phyloP scores from a whole-genome alignment of 2,113 vertebrate species.

The Cacatua alba region DNA sequence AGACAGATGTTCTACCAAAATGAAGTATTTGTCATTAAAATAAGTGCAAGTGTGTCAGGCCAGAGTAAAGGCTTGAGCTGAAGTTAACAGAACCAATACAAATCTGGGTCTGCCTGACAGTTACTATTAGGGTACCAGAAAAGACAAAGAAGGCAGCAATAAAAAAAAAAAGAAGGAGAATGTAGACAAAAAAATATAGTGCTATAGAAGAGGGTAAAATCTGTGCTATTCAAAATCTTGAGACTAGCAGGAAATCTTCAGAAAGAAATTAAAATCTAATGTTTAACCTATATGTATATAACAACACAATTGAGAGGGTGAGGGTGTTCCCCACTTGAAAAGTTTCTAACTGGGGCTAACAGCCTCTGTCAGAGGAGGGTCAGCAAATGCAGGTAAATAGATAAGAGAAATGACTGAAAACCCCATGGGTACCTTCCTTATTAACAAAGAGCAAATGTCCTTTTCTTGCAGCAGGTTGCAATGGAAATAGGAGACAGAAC shows the following conservation, averaged over 20 bases:
- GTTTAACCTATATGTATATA: not conserved
- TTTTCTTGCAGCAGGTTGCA: not conserved
- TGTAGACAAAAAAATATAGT: not conserved
- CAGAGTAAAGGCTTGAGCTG: no score
- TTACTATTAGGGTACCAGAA: not conserved
- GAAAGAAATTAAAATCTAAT: not conserved
- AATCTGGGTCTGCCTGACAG: not conserved
- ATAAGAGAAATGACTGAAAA: not conserved
- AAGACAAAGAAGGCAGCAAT: not conserved
- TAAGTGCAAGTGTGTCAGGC: no score
- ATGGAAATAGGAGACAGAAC: not conserved
- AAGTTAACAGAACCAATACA: slow-evolving; percentile 8
- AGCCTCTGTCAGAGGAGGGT: not conserved
- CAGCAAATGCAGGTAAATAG: not conserved
- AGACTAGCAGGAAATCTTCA: not conserved
- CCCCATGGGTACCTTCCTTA: not conserved
- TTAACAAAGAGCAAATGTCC: not conserved
- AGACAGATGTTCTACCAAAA: no score
- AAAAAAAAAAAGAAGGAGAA: not conserved
- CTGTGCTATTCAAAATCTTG: not conserved
- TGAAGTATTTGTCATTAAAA: no score
- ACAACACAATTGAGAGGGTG: not conserved
- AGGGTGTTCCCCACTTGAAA: not conserved
- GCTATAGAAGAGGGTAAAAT: not conserved
- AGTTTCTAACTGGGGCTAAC: not conserved